Percentiles rank a stretch among this genome's conserved stretches.
These are phyloP conservation scores for Lithophane leautieri DNA, from an alignment of 2,888 invertebrate genomes.

Conservation along the genomic window DNA sequence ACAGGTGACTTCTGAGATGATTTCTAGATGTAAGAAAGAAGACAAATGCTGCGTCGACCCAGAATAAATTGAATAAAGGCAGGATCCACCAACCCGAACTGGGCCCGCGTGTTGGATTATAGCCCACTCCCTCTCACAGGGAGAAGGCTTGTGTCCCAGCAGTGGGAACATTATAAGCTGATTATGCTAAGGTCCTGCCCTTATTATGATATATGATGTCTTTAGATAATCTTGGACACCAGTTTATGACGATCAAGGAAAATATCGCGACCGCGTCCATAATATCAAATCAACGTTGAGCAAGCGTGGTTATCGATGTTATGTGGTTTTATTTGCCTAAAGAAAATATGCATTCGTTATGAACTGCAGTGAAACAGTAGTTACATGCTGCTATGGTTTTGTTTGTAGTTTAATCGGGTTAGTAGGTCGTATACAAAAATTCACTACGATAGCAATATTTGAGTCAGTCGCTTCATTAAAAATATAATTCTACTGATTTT, in stretches of 20 bases:
- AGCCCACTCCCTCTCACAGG: no score
- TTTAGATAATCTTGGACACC: neutral
- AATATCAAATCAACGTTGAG: neutral
- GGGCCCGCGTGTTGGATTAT: no score
- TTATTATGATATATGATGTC: no score
- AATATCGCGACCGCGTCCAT: neutral
- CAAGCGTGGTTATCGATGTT: neutral
- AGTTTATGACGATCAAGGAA: neutral
- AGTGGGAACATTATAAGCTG: no score
- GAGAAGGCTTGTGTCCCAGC: no score
- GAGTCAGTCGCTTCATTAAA: neutral
- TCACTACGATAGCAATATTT: neutral
- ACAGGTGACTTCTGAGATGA: no score
- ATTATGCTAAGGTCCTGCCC: no score
- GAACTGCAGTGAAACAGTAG: neutral
- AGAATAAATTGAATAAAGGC: no score
- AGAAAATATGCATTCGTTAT: no score
- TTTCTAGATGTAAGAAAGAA: no score
- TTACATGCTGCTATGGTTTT: neutral
- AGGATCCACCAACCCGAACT: no score
- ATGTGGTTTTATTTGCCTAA: neutral
- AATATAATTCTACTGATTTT: slow-evolving; percentile 10
- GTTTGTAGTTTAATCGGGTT: slow-evolving; percentile 5
- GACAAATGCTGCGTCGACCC: no score
- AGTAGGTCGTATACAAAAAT: slow-evolving; percentile 27